These are phyloP conservation scores for Phania funesta DNA, from an alignment of 2,888 invertebrate genomes.

Conservation along the genomic window DNA sequence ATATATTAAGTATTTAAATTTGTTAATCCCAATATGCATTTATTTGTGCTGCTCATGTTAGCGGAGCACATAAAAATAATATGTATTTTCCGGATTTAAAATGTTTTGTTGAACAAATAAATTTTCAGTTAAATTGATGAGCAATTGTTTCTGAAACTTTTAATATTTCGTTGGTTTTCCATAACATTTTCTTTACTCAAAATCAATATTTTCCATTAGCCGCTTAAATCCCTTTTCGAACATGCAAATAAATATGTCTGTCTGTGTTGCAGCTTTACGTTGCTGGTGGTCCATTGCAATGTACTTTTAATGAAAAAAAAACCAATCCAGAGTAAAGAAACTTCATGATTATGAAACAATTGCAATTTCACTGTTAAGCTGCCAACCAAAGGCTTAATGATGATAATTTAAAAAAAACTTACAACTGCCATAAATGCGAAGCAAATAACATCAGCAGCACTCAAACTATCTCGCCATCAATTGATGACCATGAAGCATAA, in stretches of 20 bases:
- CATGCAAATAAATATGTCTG: conserved; percentile 17
- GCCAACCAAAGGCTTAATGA: conserved; percentile 25
- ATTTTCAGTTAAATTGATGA: conserved; percentile 24
- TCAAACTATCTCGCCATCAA: conserved; percentile 17
- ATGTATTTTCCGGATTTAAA: not conserved
- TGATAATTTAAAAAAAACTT: not conserved
- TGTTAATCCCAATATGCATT: not conserved
- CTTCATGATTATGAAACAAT: conserved; percentile 30
- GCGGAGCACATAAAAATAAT: not conserved
- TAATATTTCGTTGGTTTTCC: not conserved
- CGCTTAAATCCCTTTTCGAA: conserved; percentile 30
- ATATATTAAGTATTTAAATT: not conserved
- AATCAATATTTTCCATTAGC: conserved; percentile 33
- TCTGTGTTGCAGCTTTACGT: not conserved
- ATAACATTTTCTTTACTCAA: not conserved
- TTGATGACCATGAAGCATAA: conserved; percentile 24
- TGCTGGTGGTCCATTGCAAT: not conserved
- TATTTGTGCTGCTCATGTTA: not conserved
- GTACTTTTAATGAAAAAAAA: not conserved
- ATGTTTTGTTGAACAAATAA: not conserved
- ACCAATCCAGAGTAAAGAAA: not conserved
- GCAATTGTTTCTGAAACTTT: conserved; percentile 2
- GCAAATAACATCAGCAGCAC: conserved; percentile 9
- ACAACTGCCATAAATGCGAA: conserved; percentile 44
- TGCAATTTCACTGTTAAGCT: conserved; percentile 38